Evolutionary conservation across 2,113 vertebrate genomes (phyloP).

Genomic region (Coreoperca whiteheadi): DNA sequence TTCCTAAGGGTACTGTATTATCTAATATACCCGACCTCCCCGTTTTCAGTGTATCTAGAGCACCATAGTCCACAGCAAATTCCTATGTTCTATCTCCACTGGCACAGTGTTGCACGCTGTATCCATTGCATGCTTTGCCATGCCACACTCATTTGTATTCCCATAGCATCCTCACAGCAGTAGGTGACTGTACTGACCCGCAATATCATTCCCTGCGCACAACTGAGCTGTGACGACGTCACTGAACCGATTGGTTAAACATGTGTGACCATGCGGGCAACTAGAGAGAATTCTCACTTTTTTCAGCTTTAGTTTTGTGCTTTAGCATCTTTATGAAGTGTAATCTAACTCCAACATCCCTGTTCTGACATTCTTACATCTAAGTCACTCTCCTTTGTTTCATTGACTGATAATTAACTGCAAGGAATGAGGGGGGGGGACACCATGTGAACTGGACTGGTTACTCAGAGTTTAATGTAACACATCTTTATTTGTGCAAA

Average conservation of each 20-base stretch:
- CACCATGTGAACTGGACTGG: neutral
- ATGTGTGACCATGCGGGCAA: conserved; percentile 7
- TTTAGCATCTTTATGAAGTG: neutral
- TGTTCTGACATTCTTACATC: neutral
- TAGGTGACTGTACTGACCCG: conserved; percentile 46
- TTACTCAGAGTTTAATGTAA: neutral
- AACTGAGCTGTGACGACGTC: conserved; percentile 32
- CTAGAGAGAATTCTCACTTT: neutral
- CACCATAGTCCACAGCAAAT: neutral
- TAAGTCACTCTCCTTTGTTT: neutral
- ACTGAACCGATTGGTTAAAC: conserved; percentile 51
- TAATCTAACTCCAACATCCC: conserved; percentile 2
- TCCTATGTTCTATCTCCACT: conserved; percentile 18
- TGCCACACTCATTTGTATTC: conserved; percentile 63
- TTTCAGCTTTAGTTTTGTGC: conserved; percentile 21
- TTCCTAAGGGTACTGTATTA: neutral
- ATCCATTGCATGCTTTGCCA: conserved; percentile 26
- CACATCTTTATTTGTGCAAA: neutral
- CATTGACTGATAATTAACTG: conserved; percentile 19
- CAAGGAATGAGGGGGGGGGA: neutral
- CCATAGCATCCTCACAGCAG: conserved; percentile 43
- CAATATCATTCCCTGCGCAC: conserved; percentile 35
- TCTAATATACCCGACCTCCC: neutral
- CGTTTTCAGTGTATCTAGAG: conserved; percentile 16
- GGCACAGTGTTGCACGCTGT: neutral